Conservation (phyloP, 2,113 vertebrate species). For the Telmatochromis sp. region DNA sequence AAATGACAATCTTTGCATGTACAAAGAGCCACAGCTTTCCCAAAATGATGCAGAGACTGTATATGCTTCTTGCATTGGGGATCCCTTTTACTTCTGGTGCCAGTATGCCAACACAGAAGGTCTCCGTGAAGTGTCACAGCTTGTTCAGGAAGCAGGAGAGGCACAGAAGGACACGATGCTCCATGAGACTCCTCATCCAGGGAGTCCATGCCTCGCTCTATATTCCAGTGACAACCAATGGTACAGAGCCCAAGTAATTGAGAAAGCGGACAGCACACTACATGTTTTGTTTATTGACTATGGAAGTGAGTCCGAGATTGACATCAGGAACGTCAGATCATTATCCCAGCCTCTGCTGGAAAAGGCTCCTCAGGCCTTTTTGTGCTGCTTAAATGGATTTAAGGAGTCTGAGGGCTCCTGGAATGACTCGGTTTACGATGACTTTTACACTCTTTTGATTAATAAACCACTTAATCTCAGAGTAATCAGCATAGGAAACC, state of each 20-base stretch:
- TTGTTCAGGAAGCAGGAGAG: conserved; percentile 65
- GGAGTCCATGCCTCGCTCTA: conserved; percentile 74
- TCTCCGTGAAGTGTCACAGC: conserved; percentile 54
- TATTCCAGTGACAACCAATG: conserved; percentile 71
- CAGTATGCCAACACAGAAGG: conserved; percentile 58
- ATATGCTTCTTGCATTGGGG: conserved; percentile 66
- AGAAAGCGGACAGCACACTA: not conserved
- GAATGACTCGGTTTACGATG: conserved; percentile 63
- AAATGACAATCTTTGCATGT: not conserved
- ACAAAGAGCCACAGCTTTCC: conserved; percentile 58
- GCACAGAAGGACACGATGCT: not conserved
- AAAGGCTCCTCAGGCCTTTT: conserved; percentile 74
- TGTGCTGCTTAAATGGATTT: conserved; percentile 78
- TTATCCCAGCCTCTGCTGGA: conserved; percentile 65
- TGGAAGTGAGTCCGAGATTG: conserved; percentile 70
- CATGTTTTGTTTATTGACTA: conserved; percentile 79
- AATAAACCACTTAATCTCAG: conserved; percentile 70
- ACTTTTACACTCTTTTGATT: conserved; percentile 69
- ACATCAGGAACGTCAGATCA: conserved; percentile 52
- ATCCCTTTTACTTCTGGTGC: conserved; percentile 85
- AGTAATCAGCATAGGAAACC: conserved; percentile 30
- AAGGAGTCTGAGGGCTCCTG: conserved; percentile 66
- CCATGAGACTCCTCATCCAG: conserved; percentile 35
- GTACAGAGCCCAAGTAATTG: conserved; percentile 74
- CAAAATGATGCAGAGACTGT: not conserved